These are phyloP conservation scores for Sebastiscus tertius DNA, from an alignment of 2,797 vertebrate species.

Conservation along the genomic window DNA sequence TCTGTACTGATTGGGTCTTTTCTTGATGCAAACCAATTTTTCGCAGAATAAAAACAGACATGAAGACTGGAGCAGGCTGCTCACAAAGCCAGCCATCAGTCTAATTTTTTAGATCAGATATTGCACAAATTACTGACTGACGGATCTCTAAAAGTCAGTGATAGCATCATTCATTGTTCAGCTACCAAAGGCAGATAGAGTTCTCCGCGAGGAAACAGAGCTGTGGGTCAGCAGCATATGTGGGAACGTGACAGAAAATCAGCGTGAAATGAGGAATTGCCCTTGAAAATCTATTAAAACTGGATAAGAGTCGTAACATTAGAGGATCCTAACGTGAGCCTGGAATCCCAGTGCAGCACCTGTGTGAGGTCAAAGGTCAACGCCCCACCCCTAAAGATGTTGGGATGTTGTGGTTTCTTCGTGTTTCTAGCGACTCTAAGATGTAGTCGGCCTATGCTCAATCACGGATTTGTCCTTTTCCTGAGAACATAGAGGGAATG, in stretches of 20 bases:
- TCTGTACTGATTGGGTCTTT: not conserved
- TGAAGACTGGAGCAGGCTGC: not conserved
- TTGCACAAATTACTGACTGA: constrained; percentile 37
- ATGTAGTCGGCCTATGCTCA: constrained; percentile 78
- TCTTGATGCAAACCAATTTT: constrained; percentile 7
- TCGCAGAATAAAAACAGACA: constrained; percentile 1
- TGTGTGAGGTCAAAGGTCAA: constrained; percentile 61
- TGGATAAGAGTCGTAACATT: constrained; percentile 27
- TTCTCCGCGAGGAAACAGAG: constrained; percentile 22
- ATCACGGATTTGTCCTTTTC: constrained; percentile 80
- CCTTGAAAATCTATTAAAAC: constrained; percentile 41
- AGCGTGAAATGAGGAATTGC: not conserved
- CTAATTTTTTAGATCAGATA: constrained; percentile 38
- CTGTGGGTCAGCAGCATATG: constrained; percentile 10
- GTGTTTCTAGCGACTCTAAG: constrained; percentile 74
- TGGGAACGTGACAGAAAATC: constrained; percentile 22
- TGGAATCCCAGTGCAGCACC: constrained; percentile 49
- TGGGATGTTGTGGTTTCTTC: constrained; percentile 67
- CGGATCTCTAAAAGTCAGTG: constrained; percentile 17
- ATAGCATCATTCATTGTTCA: constrained; percentile 11
- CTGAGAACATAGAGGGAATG: constrained; percentile 84
- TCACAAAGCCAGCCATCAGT: constrained; percentile 1
- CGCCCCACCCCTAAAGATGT: constrained; percentile 56
- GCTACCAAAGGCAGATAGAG: constrained; percentile 48
- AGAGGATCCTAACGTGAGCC: constrained; percentile 43